Evolutionary conservation across 2,888 invertebrate species (phyloP).

Genomic region (Endomychus coccineus): DNA sequence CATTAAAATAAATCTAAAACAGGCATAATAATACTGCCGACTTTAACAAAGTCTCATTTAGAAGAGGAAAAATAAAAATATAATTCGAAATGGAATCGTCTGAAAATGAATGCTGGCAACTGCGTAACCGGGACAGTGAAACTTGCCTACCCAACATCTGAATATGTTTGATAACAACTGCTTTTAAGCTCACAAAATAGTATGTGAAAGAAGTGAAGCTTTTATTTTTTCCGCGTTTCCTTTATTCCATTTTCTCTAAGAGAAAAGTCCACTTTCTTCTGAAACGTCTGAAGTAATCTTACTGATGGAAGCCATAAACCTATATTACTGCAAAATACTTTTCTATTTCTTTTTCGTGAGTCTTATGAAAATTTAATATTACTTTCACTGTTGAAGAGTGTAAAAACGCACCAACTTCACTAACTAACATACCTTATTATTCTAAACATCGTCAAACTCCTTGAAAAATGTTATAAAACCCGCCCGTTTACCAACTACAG

Average conservation of each 20-base stretch:
- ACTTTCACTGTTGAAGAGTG: constrained; percentile 36
- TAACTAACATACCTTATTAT: too few relatives aligned
- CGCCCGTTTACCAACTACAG: too few relatives aligned
- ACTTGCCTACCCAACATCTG: constrained; percentile 25
- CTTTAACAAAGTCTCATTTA: too few relatives aligned
- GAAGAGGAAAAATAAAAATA: constrained; percentile 39
- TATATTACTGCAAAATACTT: constrained; percentile 46
- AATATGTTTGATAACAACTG: constrained; percentile 39
- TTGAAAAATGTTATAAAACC: too few relatives aligned
- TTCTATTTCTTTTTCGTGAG: constrained; percentile 45
- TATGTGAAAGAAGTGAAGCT: constrained; percentile 36
- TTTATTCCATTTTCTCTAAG: constrained; percentile 34
- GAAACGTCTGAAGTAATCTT: constrained; percentile 46
- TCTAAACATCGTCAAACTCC: too few relatives aligned
- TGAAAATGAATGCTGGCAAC: constrained; percentile 29
- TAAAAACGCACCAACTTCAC: too few relatives aligned
- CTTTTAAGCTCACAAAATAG: constrained; percentile 36
- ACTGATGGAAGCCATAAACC: constrained; percentile 47
- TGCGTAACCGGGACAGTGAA: neutral
- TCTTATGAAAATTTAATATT: constrained; percentile 47
- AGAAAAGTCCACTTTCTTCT: constrained; percentile 44
- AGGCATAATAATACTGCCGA: too few relatives aligned
- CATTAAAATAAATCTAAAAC: too few relatives aligned
- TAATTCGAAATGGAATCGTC: constrained; percentile 42
- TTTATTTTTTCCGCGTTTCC: constrained; percentile 34